phyloP scores from a whole-genome alignment of 64 coral and sea anemone genomes.

The Pocillopora verrucosa region DNA sequence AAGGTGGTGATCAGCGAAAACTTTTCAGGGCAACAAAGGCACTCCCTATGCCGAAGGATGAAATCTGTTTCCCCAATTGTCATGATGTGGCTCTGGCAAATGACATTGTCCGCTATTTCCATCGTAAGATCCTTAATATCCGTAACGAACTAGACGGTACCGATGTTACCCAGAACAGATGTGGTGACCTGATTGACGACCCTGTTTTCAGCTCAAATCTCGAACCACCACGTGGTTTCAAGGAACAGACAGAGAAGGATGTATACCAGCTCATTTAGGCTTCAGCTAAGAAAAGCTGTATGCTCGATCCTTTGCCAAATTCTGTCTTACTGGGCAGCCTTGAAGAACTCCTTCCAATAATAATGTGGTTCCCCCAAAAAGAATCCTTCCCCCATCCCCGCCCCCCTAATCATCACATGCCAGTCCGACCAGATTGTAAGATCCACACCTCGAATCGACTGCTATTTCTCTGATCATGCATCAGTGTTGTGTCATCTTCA shows the following conservation, averaged over 20 bases:
- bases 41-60: not conserved
- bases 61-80: not conserved
- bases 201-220: not conserved
- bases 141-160: conserved; percentile 33
- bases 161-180: not conserved
- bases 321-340: conserved; percentile 30
- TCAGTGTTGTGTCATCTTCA: no score
- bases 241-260: conserved; percentile 36
- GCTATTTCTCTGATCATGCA: no score
- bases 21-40: not conserved
- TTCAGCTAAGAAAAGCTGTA: conserved; percentile 41
- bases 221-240: not conserved
- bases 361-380: not conserved
- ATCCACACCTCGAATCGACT: no score
- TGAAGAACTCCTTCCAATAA: conserved; percentile 11
- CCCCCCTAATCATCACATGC: no score
- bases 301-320: conserved; percentile 33
- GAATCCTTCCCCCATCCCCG: no score
- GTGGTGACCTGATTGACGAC: not conserved
- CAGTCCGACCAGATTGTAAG: no score
- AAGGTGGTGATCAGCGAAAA: no score
- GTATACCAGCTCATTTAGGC: conserved; percentile 57
- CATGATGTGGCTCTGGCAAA: not conserved
- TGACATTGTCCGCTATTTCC: conserved; percentile 2
- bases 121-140: conserved; percentile 16